Evolutionary conservation across 2,113 vertebrate species (phyloP).

Genomic region (Thermophis baileyi): DNA sequence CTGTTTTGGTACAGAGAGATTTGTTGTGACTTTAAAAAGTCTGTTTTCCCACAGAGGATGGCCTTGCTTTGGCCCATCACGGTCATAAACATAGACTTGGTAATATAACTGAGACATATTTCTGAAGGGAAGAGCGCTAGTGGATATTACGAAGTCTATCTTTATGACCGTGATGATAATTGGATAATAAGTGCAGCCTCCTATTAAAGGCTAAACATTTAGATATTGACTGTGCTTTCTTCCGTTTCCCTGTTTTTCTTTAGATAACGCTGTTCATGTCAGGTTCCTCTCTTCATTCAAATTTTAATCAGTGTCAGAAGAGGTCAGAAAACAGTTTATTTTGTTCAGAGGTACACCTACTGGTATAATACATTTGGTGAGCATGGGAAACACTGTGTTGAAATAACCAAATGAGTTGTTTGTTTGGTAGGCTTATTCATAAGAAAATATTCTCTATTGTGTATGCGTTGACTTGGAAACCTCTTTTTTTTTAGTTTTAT

Average conservation of each 20-base stretch:
- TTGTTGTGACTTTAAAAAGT: neutral
- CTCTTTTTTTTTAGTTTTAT: neutral
- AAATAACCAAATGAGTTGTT: neutral
- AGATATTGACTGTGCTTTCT: neutral
- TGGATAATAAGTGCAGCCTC: neutral
- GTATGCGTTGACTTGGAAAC: slow-evolving; percentile 2
- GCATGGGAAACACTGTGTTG: neutral
- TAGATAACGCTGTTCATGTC: neutral
- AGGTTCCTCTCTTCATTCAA: neutral
- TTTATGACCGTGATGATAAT: no score
- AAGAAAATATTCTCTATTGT: neutral
- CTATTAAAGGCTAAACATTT: neutral
- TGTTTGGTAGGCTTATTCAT: neutral
- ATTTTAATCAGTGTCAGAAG: neutral
- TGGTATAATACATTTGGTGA: neutral
- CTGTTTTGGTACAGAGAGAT: neutral
- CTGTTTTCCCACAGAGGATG: neutral
- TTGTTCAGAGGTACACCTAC: neutral
- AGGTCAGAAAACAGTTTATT: neutral
- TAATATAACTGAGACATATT: neutral
- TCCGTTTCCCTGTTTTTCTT: neutral
- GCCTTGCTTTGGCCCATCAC: neutral
- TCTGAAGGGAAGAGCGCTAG: neutral
- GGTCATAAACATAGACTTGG: neutral
- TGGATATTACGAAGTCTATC: neutral